A percentile compares a stretch with the other conserved stretches of the same genome.
These are phyloP conservation scores for Romanomermis culicivorax DNA, from an alignment of 2,888 invertebrate genomes.

Conservation along the genomic window DNA sequence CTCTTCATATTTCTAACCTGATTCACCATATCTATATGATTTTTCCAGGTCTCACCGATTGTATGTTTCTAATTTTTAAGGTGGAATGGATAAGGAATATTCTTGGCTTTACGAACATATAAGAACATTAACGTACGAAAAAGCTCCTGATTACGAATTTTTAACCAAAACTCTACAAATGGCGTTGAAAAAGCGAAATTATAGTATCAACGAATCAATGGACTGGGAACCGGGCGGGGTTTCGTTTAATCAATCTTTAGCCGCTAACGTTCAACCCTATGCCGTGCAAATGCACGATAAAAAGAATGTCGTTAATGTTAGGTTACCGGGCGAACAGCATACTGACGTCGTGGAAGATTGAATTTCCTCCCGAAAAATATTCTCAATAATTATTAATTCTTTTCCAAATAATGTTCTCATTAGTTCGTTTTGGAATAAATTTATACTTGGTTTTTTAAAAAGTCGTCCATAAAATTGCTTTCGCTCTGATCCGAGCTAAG, in stretches of 20 bases:
- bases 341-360: too few relatives aligned
- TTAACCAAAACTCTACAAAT: not conserved
- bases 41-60: too few relatives aligned
- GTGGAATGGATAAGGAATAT: not conserved
- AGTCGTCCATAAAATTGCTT: too few relatives aligned
- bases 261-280: not conserved
- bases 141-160: not conserved
- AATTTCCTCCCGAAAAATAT: too few relatives aligned
- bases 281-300: not conserved
- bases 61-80: too few relatives aligned
- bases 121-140: not conserved
- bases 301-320: not conserved
- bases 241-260: not conserved
- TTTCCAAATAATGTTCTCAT: too few relatives aligned
- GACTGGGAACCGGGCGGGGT: not conserved
- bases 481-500: too few relatives aligned
- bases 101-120: not conserved
- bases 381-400: too few relatives aligned
- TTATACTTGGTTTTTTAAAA: too few relatives aligned
- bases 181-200: not conserved
- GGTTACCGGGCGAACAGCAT: not conserved
- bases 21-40: too few relatives aligned
- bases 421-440: too few relatives aligned
- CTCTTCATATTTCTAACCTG: too few relatives aligned
- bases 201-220: not conserved